These are phyloP conservation scores for Conus ventricosus DNA, from an alignment of 1,140 invertebrate species.

Conservation along the genomic window DNA sequence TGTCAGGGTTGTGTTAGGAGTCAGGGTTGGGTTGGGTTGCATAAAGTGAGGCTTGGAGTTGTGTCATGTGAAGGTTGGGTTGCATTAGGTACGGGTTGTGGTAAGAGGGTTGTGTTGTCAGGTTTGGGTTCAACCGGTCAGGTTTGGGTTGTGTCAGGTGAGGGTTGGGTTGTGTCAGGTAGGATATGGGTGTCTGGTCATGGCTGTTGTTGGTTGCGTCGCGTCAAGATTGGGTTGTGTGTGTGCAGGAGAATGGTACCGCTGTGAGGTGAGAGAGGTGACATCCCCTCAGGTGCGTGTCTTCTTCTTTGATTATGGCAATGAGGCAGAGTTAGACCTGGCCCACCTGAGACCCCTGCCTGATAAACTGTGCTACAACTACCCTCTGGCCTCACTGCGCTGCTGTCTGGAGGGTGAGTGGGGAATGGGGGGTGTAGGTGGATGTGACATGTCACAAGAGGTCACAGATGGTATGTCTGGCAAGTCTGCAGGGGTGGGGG, in stretches of 20 bases:
- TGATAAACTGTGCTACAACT: background rate
- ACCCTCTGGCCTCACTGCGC: background rate
- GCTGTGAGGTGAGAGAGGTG: constrained; percentile 42
- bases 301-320: constrained; percentile 48
- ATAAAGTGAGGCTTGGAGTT: no score
- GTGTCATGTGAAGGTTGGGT: no score
- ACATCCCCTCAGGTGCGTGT: constrained; percentile 3
- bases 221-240: no score
- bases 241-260: constrained; percentile 38
- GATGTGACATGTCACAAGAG: background rate
- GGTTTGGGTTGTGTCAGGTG: no score
- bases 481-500: background rate
- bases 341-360: constrained; percentile 1
- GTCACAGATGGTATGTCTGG: background rate
- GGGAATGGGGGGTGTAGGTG: background rate
- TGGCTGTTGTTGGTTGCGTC: no score
- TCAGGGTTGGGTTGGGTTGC: no score
- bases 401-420: constrained; percentile 19
- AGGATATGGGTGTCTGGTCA: no score
- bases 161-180: no score
- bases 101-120: no score
- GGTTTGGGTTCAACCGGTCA: no score
- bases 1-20: no score
- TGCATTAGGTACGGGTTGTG: no score
- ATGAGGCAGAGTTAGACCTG: constrained; percentile 18